These are phyloP conservation scores for Calameuta pallipes DNA, from an alignment of 2,888 invertebrate genomes.

Conservation along the genomic window DNA sequence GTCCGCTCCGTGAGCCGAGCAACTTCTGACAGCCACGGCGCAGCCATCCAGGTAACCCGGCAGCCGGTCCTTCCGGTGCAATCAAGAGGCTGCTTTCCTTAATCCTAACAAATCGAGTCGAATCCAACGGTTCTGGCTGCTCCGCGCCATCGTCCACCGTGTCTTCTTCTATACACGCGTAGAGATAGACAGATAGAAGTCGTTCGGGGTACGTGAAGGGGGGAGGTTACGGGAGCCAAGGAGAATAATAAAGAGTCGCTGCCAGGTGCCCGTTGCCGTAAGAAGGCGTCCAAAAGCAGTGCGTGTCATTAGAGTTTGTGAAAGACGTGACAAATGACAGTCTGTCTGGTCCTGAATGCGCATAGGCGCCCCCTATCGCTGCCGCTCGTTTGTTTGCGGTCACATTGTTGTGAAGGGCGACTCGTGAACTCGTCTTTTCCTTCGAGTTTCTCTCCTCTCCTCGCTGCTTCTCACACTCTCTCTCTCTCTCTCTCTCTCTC, in stretches of 20 bases:
- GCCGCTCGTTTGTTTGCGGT: slow-evolving; percentile 65
- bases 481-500: background rate
- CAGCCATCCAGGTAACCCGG: background rate
- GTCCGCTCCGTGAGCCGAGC: background rate
- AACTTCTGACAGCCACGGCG: no score
- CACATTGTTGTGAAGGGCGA: slow-evolving; percentile 56
- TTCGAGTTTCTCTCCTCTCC: slow-evolving; percentile 17
- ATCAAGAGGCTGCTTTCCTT: slow-evolving; percentile 38
- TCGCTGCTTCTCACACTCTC: background rate
- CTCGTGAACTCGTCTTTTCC: slow-evolving; percentile 34
- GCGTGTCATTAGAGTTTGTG: slow-evolving; percentile 65
- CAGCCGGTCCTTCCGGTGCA: background rate
- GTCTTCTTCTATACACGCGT: slow-evolving; percentile 29
- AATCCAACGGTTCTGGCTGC: slow-evolving; percentile 53
- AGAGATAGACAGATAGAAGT: background rate
- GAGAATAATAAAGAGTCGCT: slow-evolving; percentile 54
- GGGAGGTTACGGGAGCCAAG: slow-evolving; percentile 18
- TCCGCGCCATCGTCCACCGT: background rate
- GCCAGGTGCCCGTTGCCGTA: slow-evolving; percentile 61
- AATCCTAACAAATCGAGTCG: slow-evolving; percentile 65
- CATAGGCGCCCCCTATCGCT: slow-evolving; percentile 64
- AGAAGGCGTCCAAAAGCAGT: slow-evolving; percentile 63
- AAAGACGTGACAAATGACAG: slow-evolving; percentile 66
- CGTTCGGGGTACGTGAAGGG: background rate
- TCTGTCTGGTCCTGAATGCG: slow-evolving; percentile 62